These are phyloP conservation scores for Antheraea assamensis DNA, from an alignment of 2,888 invertebrate species.

Conservation along the genomic window DNA sequence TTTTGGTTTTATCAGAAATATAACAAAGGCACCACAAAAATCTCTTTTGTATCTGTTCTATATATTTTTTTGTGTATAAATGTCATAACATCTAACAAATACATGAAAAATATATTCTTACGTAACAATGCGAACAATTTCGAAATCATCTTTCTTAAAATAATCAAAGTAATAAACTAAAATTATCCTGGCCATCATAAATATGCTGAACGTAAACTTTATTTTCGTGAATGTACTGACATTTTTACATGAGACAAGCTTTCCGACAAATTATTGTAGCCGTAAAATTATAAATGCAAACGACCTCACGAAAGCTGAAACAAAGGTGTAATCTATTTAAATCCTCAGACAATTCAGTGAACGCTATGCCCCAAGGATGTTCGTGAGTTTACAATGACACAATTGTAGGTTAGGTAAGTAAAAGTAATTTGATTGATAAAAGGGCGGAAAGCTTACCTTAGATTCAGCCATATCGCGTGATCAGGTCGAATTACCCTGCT, in stretches of 20 bases:
- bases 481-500: slow-evolving; percentile 63
- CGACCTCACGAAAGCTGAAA: slow-evolving; percentile 27
- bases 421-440: slow-evolving; percentile 68
- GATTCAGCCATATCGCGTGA: slow-evolving; percentile 74
- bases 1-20: too few relatives aligned
- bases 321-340: slow-evolving; percentile 21
- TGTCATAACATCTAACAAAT: background rate
- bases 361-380: slow-evolving; percentile 25
- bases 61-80: too few relatives aligned
- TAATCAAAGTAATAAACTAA: slow-evolving; percentile 3
- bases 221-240: slow-evolving; percentile 5
- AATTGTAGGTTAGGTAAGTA: slow-evolving; percentile 62
- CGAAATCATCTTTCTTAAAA: background rate
- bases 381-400: slow-evolving; percentile 41
- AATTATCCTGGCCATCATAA: slow-evolving; percentile 1
- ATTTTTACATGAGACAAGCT: background rate
- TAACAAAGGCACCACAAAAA: too few relatives aligned
- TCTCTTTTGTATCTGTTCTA: too few relatives aligned
- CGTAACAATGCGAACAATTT: background rate
- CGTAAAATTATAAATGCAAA: slow-evolving; percentile 34
- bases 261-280: slow-evolving; percentile 11
- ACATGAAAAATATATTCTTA: background rate
- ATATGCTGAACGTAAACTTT: background rate
- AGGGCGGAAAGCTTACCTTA: slow-evolving; percentile 63
- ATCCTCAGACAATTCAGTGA: slow-evolving; percentile 35